Percentiles rank a stretch among this genome's conserved stretches.
Conservation (phyloP, 1,140 invertebrate genomes). For the Anadara kagoshimensis region DNA sequence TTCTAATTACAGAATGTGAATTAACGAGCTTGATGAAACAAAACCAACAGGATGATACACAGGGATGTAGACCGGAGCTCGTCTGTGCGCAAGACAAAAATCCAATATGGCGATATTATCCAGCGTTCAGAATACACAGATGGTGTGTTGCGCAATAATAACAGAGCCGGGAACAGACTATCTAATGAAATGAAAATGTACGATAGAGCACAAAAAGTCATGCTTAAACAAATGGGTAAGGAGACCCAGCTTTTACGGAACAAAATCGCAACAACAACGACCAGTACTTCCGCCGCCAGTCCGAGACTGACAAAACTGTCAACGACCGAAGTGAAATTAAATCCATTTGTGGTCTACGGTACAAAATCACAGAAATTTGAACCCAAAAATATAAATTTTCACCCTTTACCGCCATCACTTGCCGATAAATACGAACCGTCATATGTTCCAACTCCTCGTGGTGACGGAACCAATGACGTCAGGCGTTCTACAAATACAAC, state of each 20-base stretch:
- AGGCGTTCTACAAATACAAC: too few species aligned
- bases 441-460: background rate
- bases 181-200: conserved; percentile 31
- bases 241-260: conserved; percentile 28
- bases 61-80: too few species aligned
- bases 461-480: background rate
- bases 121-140: conserved; percentile 37
- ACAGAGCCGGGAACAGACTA: conserved; percentile 30
- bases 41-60: too few species aligned
- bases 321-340: conserved; percentile 2
- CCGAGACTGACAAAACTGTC: conserved; percentile 11
- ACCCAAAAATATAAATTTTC: conserved; percentile 3
- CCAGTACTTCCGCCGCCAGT: background rate
- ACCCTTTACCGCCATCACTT: background rate
- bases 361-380: conserved; percentile 6
- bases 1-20: too few species aligned
- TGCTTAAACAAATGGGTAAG: conserved; percentile 38
- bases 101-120: conserved; percentile 34
- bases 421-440: background rate
- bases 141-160: conserved; percentile 34
- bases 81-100: background rate
- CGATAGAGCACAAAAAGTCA: conserved; percentile 37
- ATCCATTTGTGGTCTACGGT: conserved; percentile 22
- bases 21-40: too few species aligned
- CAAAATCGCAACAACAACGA: conserved; percentile 19